phyloP scores from a whole-genome alignment of 2,113 vertebrate genomes.

The Acrocephalus kingi region DNA sequence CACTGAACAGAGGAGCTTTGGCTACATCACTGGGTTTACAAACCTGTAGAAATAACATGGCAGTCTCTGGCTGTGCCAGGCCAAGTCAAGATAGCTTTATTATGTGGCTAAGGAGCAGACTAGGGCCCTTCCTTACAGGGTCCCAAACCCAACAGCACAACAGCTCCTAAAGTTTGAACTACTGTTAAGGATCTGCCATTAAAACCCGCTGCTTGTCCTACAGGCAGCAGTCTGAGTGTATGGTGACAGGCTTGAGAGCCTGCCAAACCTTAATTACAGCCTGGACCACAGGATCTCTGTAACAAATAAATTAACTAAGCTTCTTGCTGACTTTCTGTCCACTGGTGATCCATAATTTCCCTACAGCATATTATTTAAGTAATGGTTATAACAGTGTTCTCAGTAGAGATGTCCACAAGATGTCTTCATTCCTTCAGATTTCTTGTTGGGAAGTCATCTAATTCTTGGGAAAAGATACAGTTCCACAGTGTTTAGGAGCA shows the following conservation, averaged over 20 bases:
- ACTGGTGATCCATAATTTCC: background rate
- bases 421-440: background rate
- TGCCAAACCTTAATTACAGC: background rate
- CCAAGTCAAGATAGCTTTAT: background rate
- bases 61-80: background rate
- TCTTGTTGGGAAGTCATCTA: background rate
- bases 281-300: background rate
- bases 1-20: background rate
- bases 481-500: background rate
- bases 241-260: background rate
- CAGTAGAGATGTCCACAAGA: background rate
- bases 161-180: background rate
- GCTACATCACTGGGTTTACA: background rate
- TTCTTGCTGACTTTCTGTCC: slow-evolving; percentile 5
- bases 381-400: background rate
- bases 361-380: background rate
- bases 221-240: background rate
- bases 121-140: background rate
- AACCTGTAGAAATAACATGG: background rate
- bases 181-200: background rate
- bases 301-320: slow-evolving; percentile 9
- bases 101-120: background rate
- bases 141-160: background rate
- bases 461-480: background rate
- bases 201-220: background rate